Evolutionary conservation across 2,113 vertebrate species (phyloP), one percentile per base, ranked within the genome.

Genomic region (Rhagologus leucostigma): DNA sequence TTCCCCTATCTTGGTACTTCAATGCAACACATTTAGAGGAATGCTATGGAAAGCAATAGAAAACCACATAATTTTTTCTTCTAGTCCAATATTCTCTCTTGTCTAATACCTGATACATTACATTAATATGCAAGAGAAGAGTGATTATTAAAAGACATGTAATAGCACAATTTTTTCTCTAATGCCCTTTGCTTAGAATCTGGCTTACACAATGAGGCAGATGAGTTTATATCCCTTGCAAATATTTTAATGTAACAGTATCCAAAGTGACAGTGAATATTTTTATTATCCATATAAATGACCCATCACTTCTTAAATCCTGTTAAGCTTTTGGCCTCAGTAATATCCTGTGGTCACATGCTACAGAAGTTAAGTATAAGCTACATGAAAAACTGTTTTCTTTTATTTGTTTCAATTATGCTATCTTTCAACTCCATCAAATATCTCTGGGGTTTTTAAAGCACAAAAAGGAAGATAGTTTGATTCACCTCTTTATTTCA

Each of bases 221-320:
- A 88, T 81, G 71, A 90, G 79, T 88, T 96, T 94, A 86, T 60
- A 86, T 60, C 27, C 18, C 32, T 78, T 83, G 47, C 71, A 96
- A 95, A 95, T 92, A 84, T 96, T 94, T 96, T 92, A 84, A 81
- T 92, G 41, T 33, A 81, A 75, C 62, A 56, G 35, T 88, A 93
- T 95, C 73, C 80, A 86, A 93, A 92, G 39, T 81, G 90, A 92
- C 79, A 90, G 68, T 49, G 83, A 86, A 88, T 95, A 93, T 94
- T 92, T 95, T 95, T 86, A 92, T 92, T 88, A 86, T 81, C 71
- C 76, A 24, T 90, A 93, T 68, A 88, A 96, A 94, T 88, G 47
- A 91, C 20, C 79, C 32, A 68, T 95, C 88, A 64, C 53, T 86
- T 95, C 88, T 79, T 84, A 95, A 95, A 94, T 86, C 64, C 76